Base-by-base conservation (phyloP, 2,888 invertebrate species). In the Drosophila lutescens region DNA sequence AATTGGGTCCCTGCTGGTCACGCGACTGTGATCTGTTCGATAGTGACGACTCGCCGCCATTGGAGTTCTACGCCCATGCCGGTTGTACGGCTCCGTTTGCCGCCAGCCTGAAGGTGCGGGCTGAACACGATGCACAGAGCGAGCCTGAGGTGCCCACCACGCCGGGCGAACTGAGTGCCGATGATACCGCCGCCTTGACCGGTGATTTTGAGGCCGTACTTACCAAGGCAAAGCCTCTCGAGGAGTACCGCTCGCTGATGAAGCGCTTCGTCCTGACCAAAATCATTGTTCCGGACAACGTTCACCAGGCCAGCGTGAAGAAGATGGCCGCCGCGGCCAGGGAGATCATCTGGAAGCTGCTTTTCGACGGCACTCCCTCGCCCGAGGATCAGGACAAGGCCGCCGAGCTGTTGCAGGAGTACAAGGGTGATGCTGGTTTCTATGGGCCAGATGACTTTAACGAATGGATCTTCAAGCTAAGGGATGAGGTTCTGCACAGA, bases 371-470 rank as follows among this genome's bases (percentile, higher is more conserved):
- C 46, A 63, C 54, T 5, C 65, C 65, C n/a, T 51, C 63, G 2
- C 15, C 62, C 26, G 30, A 6, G 30, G 60, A 70, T 13, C 68
- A 57, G 32, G 69, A 76, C 5, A 72, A 74, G 38, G 80, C 80
- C 0, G 74, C 86, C 5, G 86, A 86, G 1, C 55, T 89, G 40
- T 43, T 89, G 43, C 55, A 62, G 40, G 79, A 77, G 26, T 81
- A 88, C 43, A 88, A 85, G 26, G 95, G 95, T 12, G 86, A 91
- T 70, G 85, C 89, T 6, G 79, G 84, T 36, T 87, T 83, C 43
- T 78, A 83, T 43, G 83, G 79, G 0, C 89, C 91, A 0, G 85
- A 81, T 60, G 79, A 76, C 0, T 92, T 90, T 55, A 91, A 91
- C 43, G 87, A 86, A 5, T 92, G 92, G 92, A 90, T 92, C 63